A percentile compares a stretch with the other conserved stretches of the same genome.
These are phyloP conservation scores for Crax fasciolata DNA, from an alignment of 2,797 vertebrate genomes.

Conservation along the genomic window DNA sequence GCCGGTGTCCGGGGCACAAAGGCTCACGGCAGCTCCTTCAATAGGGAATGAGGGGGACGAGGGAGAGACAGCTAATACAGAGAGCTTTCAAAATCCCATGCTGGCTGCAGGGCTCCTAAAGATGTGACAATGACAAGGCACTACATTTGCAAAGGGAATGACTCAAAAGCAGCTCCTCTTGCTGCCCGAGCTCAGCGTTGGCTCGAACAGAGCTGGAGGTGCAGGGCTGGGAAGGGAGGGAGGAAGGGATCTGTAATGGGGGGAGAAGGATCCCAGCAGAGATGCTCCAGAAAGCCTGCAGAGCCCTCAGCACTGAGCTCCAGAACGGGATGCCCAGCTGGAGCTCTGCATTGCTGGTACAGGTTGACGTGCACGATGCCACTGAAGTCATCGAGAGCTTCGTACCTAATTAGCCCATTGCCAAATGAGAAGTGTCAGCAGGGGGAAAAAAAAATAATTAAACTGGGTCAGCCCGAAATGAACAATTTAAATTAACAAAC, in stretches of 20 bases:
- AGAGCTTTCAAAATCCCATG: not conserved
- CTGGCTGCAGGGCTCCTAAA: not conserved
- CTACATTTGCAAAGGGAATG: not conserved
- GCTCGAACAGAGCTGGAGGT: not conserved
- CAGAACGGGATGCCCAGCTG: too few relatives aligned
- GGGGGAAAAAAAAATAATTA: not conserved
- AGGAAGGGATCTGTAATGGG: not conserved
- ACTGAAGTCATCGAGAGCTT: fast-evolving
- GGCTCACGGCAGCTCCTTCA: not conserved
- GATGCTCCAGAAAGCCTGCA: not conserved
- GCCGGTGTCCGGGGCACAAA: conserved; percentile 27
- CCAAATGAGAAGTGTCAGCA: not conserved
- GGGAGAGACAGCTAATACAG: not conserved
- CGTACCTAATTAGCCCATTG: not conserved
- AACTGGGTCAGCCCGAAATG: not conserved
- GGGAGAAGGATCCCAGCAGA: not conserved
- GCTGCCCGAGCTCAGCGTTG: not conserved
- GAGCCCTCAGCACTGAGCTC: not conserved
- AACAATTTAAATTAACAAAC: not conserved
- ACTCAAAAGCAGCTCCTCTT: not conserved
- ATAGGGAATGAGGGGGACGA: not conserved
- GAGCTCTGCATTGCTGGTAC: fast-evolving
- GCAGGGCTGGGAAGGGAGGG: fast-evolving
- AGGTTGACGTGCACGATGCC: not conserved
- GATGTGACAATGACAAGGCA: not conserved